Percentiles rank a stretch among this genome's conserved stretches.
phyloP scores from a whole-genome alignment of 2,888 invertebrate species.

The Drosophila nr. medialis region DNA sequence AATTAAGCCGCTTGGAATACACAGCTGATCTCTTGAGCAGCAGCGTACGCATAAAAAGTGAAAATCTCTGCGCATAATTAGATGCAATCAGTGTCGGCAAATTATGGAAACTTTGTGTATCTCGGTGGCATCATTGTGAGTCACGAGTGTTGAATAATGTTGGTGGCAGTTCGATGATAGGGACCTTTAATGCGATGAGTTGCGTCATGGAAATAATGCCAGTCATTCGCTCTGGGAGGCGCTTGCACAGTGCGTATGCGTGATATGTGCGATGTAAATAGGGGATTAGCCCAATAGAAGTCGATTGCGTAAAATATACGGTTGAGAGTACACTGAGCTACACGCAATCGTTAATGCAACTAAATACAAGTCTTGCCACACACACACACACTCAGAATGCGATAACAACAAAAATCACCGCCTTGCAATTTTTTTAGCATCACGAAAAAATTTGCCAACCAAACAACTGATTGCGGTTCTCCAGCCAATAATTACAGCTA shows the following conservation, averaged over 20 bases:
- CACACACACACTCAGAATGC: constrained; percentile 8
- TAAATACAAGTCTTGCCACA: constrained; percentile 34
- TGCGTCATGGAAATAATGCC: constrained; percentile 45
- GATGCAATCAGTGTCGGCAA: constrained; percentile 65
- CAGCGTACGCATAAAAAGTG: constrained; percentile 54
- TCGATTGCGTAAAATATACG: constrained; percentile 25
- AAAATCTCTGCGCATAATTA: constrained; percentile 70
- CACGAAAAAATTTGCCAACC: constrained; percentile 42
- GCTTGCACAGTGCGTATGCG: constrained; percentile 54
- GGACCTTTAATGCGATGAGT: constrained; percentile 34
- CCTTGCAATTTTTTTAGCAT: constrained; percentile 22
- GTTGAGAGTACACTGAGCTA: constrained; percentile 20
- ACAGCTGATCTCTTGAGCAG: constrained; percentile 25
- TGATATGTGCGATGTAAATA: constrained; percentile 26
- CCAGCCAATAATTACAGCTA: constrained; percentile 59
- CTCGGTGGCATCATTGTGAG: constrained; percentile 1
- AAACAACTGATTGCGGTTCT: constrained; percentile 42
- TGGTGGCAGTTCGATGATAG: constrained; percentile 40
- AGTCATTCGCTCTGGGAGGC: constrained; percentile 42
- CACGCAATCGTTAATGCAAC: constrained; percentile 25
- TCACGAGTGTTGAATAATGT: constrained; percentile 15
- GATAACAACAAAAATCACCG: constrained; percentile 38
- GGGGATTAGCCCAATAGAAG: constrained; percentile 36
- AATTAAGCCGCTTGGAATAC: constrained; percentile 56
- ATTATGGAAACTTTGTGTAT: constrained; percentile 13